Percentiles rank a stretch among this genome's conserved stretches.
Evolutionary conservation across 2,888 invertebrate species (phyloP).

Genomic region (Cheilosia pagana): DNA sequence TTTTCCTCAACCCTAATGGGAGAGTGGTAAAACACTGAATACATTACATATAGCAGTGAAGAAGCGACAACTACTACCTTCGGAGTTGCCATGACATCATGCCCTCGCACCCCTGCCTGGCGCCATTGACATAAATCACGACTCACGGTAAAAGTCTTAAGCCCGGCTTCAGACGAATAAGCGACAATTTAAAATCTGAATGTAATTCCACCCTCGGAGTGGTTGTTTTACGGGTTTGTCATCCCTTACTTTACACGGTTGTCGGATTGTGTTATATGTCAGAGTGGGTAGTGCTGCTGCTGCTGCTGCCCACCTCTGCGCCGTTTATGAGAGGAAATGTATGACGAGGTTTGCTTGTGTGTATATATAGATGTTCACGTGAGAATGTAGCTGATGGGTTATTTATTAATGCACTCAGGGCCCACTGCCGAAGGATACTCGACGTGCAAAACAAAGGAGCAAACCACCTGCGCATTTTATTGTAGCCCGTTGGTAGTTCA

Average conservation of each 20-base stretch:
- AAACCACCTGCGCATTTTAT: conserved; percentile 55
- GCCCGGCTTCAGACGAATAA: conserved; percentile 59
- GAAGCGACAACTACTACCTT: not conserved
- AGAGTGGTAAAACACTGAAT: not conserved
- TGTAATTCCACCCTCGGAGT: conserved; percentile 56
- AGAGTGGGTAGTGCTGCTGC: conserved; percentile 6
- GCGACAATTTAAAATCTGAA: conserved; percentile 69
- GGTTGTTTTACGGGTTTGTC: conserved; percentile 54
- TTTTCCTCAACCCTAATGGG: not conserved
- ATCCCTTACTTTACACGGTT: conserved; percentile 51
- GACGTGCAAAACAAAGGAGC: conserved; percentile 24
- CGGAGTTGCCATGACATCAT: conserved; percentile 60
- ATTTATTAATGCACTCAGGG: conserved; percentile 70
- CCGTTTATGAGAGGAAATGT: conserved; percentile 66
- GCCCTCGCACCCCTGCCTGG: conserved; percentile 7
- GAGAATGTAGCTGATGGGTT: conserved; percentile 51
- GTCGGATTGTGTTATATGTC: conserved; percentile 22
- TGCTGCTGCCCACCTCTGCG: conserved; percentile 24
- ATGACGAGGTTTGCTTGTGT: conserved; percentile 25
- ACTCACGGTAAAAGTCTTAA: conserved; percentile 66
- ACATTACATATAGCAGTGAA: conserved; percentile 5
- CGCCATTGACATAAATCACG: conserved; percentile 71
- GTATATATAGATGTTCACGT: conserved; percentile 3
- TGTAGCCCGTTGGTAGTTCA: conserved; percentile 35
- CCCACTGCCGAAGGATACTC: conserved; percentile 57